Evolutionary conservation across 2,113 vertebrate species (phyloP).

Genomic region (Cathartes aura): DNA sequence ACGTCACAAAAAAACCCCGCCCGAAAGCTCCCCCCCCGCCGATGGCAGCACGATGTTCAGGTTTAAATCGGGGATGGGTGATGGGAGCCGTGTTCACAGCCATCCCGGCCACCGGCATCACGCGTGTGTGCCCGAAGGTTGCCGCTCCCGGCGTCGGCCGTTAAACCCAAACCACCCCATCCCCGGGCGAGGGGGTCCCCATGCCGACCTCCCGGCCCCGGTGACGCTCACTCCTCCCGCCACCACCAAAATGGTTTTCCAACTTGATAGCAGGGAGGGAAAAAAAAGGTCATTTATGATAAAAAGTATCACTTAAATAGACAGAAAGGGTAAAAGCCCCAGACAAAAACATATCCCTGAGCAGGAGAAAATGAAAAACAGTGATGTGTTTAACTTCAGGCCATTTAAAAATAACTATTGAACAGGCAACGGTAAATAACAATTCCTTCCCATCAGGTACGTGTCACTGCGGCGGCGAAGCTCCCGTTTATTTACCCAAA

Average conservation of each 20-base stretch:
- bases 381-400: background rate
- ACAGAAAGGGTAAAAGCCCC: background rate
- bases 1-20: too few species aligned
- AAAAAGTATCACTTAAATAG: background rate
- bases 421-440: background rate
- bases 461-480: accelerated
- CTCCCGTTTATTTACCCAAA: background rate
- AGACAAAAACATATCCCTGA: background rate
- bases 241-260: background rate
- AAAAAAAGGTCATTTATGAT: background rate
- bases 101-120: accelerated
- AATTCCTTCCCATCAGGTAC: background rate
- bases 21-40: accelerated
- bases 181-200: accelerated
- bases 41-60: accelerated
- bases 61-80: accelerated
- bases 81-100: accelerated
- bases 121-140: accelerated
- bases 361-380: background rate
- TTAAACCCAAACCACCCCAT: accelerated
- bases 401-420: background rate
- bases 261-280: background rate
- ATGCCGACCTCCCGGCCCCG: accelerated
- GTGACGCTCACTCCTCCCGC: background rate
- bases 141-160: accelerated